Percentiles rank a stretch among this genome's conserved stretches.
Evolutionary conservation across 92 coral and sea anemone genomes (phyloP).

Genomic region (Palythoa heliodiscus): DNA sequence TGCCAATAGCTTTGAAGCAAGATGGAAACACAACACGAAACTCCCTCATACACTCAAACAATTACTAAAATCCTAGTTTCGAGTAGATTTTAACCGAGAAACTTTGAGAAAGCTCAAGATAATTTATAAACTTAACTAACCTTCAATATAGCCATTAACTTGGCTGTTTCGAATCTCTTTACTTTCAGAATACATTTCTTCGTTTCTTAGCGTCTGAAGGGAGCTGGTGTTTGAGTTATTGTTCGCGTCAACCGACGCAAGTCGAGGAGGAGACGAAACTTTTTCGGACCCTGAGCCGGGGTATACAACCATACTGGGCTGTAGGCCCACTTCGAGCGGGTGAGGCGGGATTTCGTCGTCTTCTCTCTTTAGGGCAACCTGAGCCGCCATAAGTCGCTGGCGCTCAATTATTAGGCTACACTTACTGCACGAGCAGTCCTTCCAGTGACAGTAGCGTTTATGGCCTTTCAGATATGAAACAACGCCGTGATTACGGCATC

Average conservation of each 20-base stretch:
- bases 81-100: neutral
- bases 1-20: slow-evolving; percentile 15
- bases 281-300: slow-evolving; percentile 26
- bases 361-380: slow-evolving; percentile 92
- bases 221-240: slow-evolving; percentile 15
- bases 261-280: neutral
- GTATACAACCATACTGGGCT: slow-evolving; percentile 29
- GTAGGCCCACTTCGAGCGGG: slow-evolving; percentile 11
- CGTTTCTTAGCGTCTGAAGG: slow-evolving; percentile 13
- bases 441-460: slow-evolving; percentile 93
- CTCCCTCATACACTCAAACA: neutral
- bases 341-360: slow-evolving; percentile 73
- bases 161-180: neutral
- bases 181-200: slow-evolving; percentile 30
- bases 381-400: slow-evolving; percentile 99
- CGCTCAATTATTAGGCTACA: slow-evolving; percentile 96
- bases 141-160: slow-evolving; percentile 32
- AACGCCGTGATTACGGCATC: slow-evolving; percentile 94
- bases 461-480: slow-evolving; percentile 88
- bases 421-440: slow-evolving; percentile 84
- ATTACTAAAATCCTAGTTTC: neutral
- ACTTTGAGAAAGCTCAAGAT: slow-evolving; percentile 2
- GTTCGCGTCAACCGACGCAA: slow-evolving; percentile 36
- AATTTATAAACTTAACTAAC: neutral
- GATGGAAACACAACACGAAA: neutral